Base-by-base conservation (phyloP, 2,113 vertebrate species). In the Ptilorrhoa leucosticta region DNA sequence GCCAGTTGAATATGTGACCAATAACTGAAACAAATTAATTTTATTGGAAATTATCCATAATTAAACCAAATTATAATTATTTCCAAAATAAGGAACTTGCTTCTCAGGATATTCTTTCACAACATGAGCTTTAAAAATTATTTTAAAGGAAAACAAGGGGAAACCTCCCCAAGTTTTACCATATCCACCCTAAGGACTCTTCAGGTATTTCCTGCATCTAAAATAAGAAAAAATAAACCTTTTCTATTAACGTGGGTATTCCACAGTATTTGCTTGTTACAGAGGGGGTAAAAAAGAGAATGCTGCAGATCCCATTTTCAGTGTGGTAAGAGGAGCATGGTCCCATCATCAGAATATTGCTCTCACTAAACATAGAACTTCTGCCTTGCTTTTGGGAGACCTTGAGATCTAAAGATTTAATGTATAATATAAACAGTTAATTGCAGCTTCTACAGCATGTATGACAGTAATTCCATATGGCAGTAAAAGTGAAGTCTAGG, bases 251-350 rank as follows among this genome's bases (percentile, higher is more conserved):
- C 57, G 20, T 45, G 45, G 1, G 5, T 85, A 39, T 19, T 82
- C 28, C 39, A 30, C 24, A 64, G 30, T 48, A 71, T 47, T 79
- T 71, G 7, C 8, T 72, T 80, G 9, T 39, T 79, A 50, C 3
- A 39, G 16, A 0, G 0, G 0, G 3, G 4, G 2, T 53, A 28
- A 51, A 50, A 69, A 73, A 27, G 18, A 79, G 11, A 39, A 27
- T 24, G 23, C 3, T 81, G 35, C 5, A 50, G 40, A 11, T 63
- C 24, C 7, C 16, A 35, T 73, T 80, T 18, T 31, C 48, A 58
- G 16, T 4, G 3, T 33, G 21, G 17, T 48, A 64, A 48, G 30
- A 83, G 17, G 6, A 76, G 5, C 28, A 37, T 9, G 9, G 10
- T 69, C 4, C 26, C 33, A 18, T 42, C 27, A 31, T 68, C 42